Base-by-base conservation (phyloP, 2,797 vertebrate genomes). In the Enteromius fasciolatus region DNA sequence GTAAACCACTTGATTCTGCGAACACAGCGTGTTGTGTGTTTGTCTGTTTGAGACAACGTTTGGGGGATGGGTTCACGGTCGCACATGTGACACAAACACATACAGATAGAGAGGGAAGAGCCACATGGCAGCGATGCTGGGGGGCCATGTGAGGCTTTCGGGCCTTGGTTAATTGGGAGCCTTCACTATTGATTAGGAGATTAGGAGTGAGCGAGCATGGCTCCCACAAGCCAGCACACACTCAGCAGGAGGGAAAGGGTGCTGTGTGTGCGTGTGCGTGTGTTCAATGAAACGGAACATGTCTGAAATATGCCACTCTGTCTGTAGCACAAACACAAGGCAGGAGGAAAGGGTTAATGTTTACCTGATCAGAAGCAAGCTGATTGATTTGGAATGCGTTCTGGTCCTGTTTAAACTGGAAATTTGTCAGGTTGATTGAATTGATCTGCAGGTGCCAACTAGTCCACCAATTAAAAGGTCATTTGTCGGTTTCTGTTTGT, bases 121-220 rank as follows among this genome's bases (percentile, higher is more conserved):
- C 50, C 79, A 75, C 83, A 83, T 86, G 83, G 86, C 64, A 67
- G 80, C 76, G 63, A 78, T 83, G 84, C 77, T 82, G 68, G 84
- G 82, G 77, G 63, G 64, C 63, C 82, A 76, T 78, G 80, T 78
- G 83, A 82, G 85, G 78, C 83, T 87, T 87, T 83, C 85, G 87
- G 88, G 79, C 72, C 75, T 78, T 86, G 79, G 73, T 85, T 89
- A 89, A 90, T 90, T 91, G 88, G 87, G 87, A 84, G 84, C 87
- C 86, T 91, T 89, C 87, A 89, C 88, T 90, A 88, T 90, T 87
- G 90, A 91, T 91, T 90, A 89, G 83, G 76, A 88, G 87, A 89
- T 88, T 86, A 89, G 82, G 79, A 69, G 84, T 87, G 87, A 88
- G 85, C 85, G 87, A 85, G 87, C 84, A 88, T 86, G 83, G 88